Evolutionary conservation across 1,140 invertebrate species (phyloP), one percentile per base, ranked within the genome.

Genomic region (Scaptodrosophila lebanonensis): DNA sequence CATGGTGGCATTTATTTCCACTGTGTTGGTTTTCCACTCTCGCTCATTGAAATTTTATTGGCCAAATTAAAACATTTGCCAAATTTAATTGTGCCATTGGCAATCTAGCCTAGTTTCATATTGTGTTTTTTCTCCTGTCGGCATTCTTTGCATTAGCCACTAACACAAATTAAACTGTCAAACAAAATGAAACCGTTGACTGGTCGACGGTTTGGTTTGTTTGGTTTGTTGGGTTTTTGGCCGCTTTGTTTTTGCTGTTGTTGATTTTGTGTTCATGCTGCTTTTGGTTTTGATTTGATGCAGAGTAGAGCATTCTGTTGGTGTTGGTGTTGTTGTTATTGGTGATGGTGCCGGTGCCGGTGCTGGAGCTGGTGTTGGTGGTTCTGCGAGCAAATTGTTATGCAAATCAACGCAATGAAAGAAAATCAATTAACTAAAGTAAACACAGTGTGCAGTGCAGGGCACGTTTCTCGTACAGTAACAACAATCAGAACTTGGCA

Each of bases 341-440:
- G n/a, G 36, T 13, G 27, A 36, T 22, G 42, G 7, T 45, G n/a
- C 45, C 9, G 20, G 20, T 29, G 8, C 15, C 11, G 3, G 27
- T 18, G 25, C 4, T 27, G 32, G 13, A 25, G 12, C 36, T 57
- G 15, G 25, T 50, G 16, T 27, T 27, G 29, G 25, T 48, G 52
- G 33, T 53, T 27, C 32, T 36, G 48, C 27, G 47, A 42, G 35
- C 43, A 49, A 66, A 68, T 59, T 68, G 68, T 79, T 68, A 79
- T 73, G 75, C 73, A 77, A 77, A 77, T 73, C 64, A 73, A 54
- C 59, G 56, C 65, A 73, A 59, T 82, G 73, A 79, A 79, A 79
- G 73, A 79, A 82, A 79, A 79, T 79, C 75, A 79, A 79, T 79
- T 79, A 79, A 65, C 73, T 79, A 52, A 65, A 68, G 65, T 77